Conservation (phyloP, 1,140 invertebrate species). For the Sinonovacula constricta region DNA sequence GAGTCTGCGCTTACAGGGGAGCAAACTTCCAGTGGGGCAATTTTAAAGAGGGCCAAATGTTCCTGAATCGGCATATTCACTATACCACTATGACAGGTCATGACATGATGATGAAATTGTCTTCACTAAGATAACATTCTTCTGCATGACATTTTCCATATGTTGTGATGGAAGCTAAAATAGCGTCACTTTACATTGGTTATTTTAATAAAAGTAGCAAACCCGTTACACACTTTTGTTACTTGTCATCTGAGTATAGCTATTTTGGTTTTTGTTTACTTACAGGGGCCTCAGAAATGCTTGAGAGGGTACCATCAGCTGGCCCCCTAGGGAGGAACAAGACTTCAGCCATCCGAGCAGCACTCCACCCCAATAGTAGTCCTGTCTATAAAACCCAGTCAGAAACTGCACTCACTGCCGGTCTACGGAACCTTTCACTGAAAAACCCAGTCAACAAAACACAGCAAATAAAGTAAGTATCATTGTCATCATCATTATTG, state of each 20-base stretch:
- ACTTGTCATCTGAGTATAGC: not conserved
- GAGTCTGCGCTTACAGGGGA: no score
- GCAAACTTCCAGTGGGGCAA: no score
- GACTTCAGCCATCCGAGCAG: conserved; percentile 45
- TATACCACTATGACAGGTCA: no score
- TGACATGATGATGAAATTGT: not conserved
- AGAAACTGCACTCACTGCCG: conserved; percentile 44
- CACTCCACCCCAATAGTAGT: conserved; percentile 61
- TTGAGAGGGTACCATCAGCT: conserved; percentile 54
- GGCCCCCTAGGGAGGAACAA: conserved; percentile 40
- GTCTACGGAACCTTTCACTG: conserved; percentile 30
- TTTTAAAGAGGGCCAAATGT: no score
- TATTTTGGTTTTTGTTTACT: conserved; percentile 1
- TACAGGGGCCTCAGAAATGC: conserved; percentile 42
- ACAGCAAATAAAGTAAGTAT: conserved; percentile 11
- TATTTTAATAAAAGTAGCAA: not conserved
- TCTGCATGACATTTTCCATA: not conserved
- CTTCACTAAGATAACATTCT: not conserved
- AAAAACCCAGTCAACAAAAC: conserved; percentile 39
- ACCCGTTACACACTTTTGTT: not conserved
- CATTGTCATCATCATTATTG: not conserved
- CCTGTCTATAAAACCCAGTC: conserved; percentile 64
- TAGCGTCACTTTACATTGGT: not conserved
- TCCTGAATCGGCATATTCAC: no score
- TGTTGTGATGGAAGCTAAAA: not conserved